These are phyloP conservation scores for Caretta caretta DNA, from an alignment of 2,113 vertebrate genomes.

Conservation along the genomic window DNA sequence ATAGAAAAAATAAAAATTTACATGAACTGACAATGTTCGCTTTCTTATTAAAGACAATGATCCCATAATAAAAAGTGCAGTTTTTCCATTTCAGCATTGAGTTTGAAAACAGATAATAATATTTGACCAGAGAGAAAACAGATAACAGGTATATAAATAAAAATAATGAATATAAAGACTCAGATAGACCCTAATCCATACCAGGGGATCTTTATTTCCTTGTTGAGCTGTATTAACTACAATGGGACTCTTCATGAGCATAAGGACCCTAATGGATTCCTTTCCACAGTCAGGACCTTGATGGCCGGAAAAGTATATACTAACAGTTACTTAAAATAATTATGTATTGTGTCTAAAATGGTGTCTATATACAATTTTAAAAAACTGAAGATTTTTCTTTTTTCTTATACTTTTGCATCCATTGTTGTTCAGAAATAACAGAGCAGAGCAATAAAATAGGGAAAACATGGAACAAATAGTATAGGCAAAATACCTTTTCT, in stretches of 20 bases:
- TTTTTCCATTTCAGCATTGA: background rate
- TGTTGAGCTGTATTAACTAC: background rate
- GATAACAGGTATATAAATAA: background rate
- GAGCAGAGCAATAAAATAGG: background rate
- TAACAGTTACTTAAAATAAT: background rate
- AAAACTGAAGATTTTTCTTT: background rate
- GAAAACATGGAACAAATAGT: background rate
- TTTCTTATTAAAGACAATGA: background rate
- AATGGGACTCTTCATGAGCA: rapidly evolving
- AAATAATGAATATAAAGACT: background rate
- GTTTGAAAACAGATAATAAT: background rate
- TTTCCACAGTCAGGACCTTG: conserved; percentile 11
- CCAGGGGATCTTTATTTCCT: background rate
- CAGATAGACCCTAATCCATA: background rate
- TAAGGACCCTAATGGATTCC: background rate
- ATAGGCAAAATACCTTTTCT: conserved; percentile 79
- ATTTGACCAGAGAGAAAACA: background rate
- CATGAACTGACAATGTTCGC: background rate
- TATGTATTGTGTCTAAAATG: background rate
- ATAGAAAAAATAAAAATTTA: background rate
- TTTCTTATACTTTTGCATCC: background rate
- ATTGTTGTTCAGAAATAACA: background rate
- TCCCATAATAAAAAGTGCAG: background rate
- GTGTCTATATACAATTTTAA: background rate
- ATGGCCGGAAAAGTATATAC: background rate